Conservation (phyloP, 1,140 invertebrate genomes). For the Laupala kohalensis region DNA sequence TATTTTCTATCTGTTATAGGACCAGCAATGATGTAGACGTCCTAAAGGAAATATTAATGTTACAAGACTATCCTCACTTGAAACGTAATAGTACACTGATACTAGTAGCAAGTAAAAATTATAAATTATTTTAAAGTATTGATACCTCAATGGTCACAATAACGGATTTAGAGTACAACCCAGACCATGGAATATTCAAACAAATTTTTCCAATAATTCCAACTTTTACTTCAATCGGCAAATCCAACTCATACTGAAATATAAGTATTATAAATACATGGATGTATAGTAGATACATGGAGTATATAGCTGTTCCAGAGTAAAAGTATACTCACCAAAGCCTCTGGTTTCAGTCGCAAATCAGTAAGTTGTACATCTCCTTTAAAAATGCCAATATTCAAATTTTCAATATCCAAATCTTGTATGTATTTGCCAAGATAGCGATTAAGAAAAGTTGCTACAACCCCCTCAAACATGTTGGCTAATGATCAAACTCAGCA, state of each 20-base stretch:
- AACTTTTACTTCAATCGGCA: conserved; percentile 68
- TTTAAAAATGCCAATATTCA: conserved; percentile 69
- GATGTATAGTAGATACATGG: not conserved
- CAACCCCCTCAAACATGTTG: conserved; percentile 60
- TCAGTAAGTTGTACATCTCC: conserved; percentile 64
- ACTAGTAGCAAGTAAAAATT: not conserved
- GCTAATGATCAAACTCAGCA: too few species aligned
- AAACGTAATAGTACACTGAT: too few species aligned
- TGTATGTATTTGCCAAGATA: conserved; percentile 68
- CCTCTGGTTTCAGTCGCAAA: conserved; percentile 63
- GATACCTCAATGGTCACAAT: conserved; percentile 49
- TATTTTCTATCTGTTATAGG: conserved; percentile 53
- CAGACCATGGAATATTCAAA: conserved; percentile 65
- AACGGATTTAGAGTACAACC: conserved; percentile 53
- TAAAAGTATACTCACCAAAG: conserved; percentile 44
- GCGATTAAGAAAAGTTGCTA: conserved; percentile 62
- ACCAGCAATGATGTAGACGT: conserved; percentile 61
- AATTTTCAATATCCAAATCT: conserved; percentile 66
- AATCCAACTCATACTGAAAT: conserved; percentile 61
- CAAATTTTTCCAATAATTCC: conserved; percentile 61
- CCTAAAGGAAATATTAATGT: conserved; percentile 25
- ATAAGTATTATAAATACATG: conserved; percentile 4
- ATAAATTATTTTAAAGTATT: not conserved
- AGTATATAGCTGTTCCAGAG: not conserved
- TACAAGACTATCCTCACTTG: too few species aligned